Percentiles rank a stretch among this genome's conserved stretches.
These are phyloP conservation scores for Hycleus cichorii DNA, from an alignment of 1,140 invertebrate species.

Conservation along the genomic window DNA sequence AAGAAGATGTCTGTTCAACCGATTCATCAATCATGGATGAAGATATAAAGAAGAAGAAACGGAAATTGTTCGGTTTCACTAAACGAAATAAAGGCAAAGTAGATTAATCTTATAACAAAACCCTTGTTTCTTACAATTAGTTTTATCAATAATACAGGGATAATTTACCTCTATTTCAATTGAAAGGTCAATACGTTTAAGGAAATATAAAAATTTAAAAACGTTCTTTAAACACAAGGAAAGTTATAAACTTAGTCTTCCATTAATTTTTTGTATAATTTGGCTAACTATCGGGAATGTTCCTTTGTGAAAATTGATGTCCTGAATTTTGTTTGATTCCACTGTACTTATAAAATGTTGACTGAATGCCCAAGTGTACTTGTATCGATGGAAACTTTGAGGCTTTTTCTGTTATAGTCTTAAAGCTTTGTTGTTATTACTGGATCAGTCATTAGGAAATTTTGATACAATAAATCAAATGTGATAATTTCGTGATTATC, in stretches of 20 bases:
- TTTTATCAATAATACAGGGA: slow-evolving; percentile 4
- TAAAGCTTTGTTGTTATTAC: background rate
- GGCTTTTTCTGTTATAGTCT: background rate
- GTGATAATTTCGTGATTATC: too few species aligned
- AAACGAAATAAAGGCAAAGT: slow-evolving; percentile 33
- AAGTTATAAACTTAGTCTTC: slow-evolving; percentile 12
- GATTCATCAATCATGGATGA: slow-evolving; percentile 40
- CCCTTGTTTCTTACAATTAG: slow-evolving; percentile 1
- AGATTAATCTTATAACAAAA: slow-evolving; percentile 12
- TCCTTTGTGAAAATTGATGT: background rate
- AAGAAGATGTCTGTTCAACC: slow-evolving; percentile 41
- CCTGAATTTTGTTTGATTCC: slow-evolving; percentile 12
- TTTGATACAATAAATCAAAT: too few species aligned
- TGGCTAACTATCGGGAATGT: slow-evolving; percentile 10
- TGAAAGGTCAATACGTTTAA: too few species aligned
- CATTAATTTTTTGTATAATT: slow-evolving; percentile 11
- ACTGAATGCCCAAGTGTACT: slow-evolving; percentile 15
- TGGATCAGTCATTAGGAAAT: background rate
- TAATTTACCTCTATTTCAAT: slow-evolving; percentile 5
- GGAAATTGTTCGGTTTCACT: slow-evolving; percentile 39
- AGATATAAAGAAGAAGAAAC: slow-evolving; percentile 37
- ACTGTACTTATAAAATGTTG: slow-evolving; percentile 10
- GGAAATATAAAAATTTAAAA: too few species aligned
- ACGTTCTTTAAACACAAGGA: background rate
- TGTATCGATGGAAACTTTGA: slow-evolving; percentile 8